Evolutionary conservation across 2,888 invertebrate genomes (phyloP).

Genomic region (Ectemnius continuus): DNA sequence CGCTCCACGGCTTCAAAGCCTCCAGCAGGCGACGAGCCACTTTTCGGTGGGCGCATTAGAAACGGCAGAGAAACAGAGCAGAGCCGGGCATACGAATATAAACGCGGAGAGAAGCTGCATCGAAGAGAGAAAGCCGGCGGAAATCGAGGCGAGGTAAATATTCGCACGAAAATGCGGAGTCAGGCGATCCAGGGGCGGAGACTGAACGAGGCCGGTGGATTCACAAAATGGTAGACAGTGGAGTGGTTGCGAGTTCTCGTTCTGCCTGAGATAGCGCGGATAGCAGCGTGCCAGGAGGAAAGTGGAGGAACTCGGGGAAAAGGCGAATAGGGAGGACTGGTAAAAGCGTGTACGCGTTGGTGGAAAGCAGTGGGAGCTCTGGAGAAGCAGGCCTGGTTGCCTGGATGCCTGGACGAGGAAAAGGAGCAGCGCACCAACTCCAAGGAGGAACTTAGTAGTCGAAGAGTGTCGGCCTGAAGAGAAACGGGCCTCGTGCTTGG

Average conservation of each 20-base stretch:
- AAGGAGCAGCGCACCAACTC: constrained; percentile 30
- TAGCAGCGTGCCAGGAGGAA: constrained; percentile 22
- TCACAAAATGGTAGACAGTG: too few relatives aligned
- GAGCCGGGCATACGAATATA: background rate
- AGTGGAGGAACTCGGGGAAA: background rate
- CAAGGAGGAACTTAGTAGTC: constrained; percentile 52
- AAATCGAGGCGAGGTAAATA: constrained; percentile 45
- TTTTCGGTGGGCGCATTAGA: constrained; percentile 16
- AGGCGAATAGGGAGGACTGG: constrained; percentile 33
- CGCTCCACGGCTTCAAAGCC: constrained; percentile 31
- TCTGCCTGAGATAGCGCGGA: constrained; percentile 8
- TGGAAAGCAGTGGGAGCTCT: constrained; percentile 6
- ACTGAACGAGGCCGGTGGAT: constrained; percentile 1
- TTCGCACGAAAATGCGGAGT: constrained; percentile 28
- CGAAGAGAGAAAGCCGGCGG: constrained; percentile 23
- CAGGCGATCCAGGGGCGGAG: constrained; percentile 14
- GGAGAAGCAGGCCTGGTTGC: constrained; percentile 29
- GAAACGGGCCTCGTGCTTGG: constrained; percentile 39
- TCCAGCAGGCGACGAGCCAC: constrained; percentile 41
- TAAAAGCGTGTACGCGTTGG: constrained; percentile 40
- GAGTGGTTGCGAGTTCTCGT: background rate
- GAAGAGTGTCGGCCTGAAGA: constrained; percentile 48
- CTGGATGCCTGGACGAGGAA: constrained; percentile 29
- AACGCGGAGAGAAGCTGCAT: background rate
- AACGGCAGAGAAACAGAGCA: constrained; percentile 1